Conservation (phyloP, 1,140 invertebrate genomes). For the Nymphalis io region DNA sequence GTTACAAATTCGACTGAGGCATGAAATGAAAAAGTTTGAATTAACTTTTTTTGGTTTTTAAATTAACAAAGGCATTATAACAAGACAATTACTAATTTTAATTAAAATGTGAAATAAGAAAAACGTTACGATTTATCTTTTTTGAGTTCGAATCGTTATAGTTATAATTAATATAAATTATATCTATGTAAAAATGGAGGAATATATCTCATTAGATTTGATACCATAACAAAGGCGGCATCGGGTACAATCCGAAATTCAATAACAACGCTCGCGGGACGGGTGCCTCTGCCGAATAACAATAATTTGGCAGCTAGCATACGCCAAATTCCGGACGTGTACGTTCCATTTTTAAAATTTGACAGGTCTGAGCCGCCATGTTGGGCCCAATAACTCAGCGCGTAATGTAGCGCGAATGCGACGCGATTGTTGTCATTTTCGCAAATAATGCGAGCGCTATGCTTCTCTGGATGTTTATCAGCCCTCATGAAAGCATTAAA, state of each 20-base stretch:
- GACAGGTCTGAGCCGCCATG: conserved; percentile 65
- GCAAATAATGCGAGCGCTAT: conserved; percentile 67
- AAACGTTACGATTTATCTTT: background rate
- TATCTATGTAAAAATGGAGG: background rate
- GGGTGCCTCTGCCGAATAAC: conserved; percentile 68
- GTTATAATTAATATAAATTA: background rate
- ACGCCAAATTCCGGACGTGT: conserved; percentile 72
- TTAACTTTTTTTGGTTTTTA: background rate
- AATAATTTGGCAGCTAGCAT: conserved; percentile 76
- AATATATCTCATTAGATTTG: conserved; percentile 56
- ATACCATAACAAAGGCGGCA: conserved; percentile 65
- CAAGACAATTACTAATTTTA: background rate
- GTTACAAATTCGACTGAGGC: conserved; percentile 12
- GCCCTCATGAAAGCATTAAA: conserved; percentile 52
- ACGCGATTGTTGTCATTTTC: conserved; percentile 72
- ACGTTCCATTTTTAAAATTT: conserved; percentile 79
- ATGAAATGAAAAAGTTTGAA: conserved; percentile 5
- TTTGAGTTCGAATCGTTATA: background rate
- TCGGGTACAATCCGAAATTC: conserved; percentile 69
- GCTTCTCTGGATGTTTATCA: conserved; percentile 66
- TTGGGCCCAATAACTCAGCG: conserved; percentile 67
- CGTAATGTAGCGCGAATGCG: conserved; percentile 66
- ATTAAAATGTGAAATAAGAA: too few relatives aligned
- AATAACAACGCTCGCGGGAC: conserved; percentile 65
- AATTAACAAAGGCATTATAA: background rate